phyloP scores from a whole-genome alignment of 2,797 vertebrate species.

The Channa striata region DNA sequence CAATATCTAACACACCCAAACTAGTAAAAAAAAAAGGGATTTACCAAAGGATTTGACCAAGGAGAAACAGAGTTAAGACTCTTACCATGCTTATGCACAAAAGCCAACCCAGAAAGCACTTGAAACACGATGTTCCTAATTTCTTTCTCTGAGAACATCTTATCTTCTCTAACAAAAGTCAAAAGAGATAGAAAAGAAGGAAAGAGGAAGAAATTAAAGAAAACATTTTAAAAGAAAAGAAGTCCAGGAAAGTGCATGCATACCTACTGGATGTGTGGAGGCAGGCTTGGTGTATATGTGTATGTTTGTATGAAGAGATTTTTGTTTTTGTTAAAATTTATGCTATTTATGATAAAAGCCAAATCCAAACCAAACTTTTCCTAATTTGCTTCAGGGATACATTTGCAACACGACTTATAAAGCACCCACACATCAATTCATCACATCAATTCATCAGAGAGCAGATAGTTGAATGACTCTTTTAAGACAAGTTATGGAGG shows the following conservation, averaged over 20 bases:
- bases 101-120: conserved; percentile 84
- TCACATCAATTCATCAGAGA: conserved; percentile 32
- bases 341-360: too few species aligned
- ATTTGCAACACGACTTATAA: background rate
- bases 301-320: background rate
- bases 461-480: conserved; percentile 19
- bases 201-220: conserved; percentile 44
- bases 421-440: conserved; percentile 66
- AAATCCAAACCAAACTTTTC: background rate
- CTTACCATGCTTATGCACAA: conserved; percentile 87
- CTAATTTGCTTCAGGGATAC: background rate
- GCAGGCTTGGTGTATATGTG: background rate
- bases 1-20: conserved; percentile 27
- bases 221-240: conserved; percentile 36
- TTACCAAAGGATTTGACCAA: conserved; percentile 22
- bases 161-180: conserved; percentile 80
- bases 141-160: conserved; percentile 88
- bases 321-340: background rate
- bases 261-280: conserved; percentile 54
- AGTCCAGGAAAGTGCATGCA: conserved; percentile 15
- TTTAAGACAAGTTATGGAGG: conserved; percentile 13
- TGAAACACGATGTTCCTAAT: conserved; percentile 88
- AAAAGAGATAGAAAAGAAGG: conserved; percentile 49
- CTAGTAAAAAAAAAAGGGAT: too few species aligned
- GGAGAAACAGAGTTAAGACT: conserved; percentile 41